Conservation (phyloP, 2,797 vertebrate genomes). For the Octomys mimax region DNA sequence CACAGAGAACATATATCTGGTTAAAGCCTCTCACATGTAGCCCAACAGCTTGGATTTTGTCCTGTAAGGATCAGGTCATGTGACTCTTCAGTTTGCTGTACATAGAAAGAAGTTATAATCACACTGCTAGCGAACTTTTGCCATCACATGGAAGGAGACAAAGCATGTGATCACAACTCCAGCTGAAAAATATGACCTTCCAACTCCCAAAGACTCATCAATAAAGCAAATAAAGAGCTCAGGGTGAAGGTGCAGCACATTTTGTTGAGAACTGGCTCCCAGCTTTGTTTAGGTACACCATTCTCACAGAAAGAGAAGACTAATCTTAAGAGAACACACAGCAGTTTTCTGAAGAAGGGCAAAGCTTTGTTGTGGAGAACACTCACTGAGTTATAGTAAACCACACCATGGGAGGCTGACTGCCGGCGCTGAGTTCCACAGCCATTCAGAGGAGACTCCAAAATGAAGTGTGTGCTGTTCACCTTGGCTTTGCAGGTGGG, state of each 20-base stretch:
- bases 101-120: neutral
- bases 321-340: neutral
- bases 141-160: neutral
- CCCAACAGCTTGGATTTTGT: neutral
- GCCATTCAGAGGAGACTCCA: constrained; percentile 93
- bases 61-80: neutral
- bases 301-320: neutral
- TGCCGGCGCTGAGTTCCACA: constrained; percentile 91
- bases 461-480: constrained; percentile 96
- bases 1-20: neutral
- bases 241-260: neutral
- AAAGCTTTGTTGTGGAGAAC: neutral
- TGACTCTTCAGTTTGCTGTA: neutral
- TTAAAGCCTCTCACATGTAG: neutral
- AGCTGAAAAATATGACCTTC: constrained; percentile 41
- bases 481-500: constrained; percentile 94
- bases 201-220: neutral
- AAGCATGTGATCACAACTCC: neutral
- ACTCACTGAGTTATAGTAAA: constrained; percentile 97
- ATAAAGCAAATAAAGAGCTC: neutral
- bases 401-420: constrained; percentile 85
- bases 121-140: neutral
- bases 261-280: constrained; percentile 42
- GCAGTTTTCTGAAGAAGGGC: neutral
- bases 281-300: neutral